Percentiles rank a stretch among this genome's conserved stretches.
phyloP scores from a whole-genome alignment of 2,797 vertebrate species.

The Squalus acanthias region DNA sequence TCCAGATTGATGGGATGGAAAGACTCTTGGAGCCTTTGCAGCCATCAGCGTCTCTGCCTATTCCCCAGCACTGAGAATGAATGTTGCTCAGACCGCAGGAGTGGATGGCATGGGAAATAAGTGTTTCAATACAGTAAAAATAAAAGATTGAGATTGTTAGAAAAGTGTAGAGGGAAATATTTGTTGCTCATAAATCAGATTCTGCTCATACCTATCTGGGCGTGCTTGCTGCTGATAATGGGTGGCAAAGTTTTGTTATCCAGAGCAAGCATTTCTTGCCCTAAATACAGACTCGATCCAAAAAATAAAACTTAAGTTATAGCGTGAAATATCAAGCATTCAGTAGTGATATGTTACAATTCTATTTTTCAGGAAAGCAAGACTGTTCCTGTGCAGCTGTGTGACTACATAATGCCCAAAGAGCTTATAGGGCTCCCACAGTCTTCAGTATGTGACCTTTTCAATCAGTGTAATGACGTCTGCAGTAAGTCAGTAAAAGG shows the following conservation, averaged over 20 bases:
- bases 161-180: neutral
- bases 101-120: neutral
- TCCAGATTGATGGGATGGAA: neutral
- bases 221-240: neutral
- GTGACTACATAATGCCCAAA: neutral
- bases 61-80: neutral
- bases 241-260: neutral
- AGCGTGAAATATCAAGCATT: neutral
- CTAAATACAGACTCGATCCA: neutral
- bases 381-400: neutral
- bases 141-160: neutral
- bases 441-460: neutral
- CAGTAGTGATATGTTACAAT: neutral
- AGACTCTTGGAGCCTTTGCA: neutral
- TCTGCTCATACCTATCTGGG: neutral
- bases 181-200: neutral
- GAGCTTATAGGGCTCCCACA: neutral
- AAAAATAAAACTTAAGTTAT: neutral
- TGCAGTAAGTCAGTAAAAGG: neutral
- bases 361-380: constrained; percentile 10
- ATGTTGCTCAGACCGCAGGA: neutral
- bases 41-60: neutral
- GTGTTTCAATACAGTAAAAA: neutral
- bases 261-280: neutral
- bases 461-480: neutral